Conservation (phyloP, 2,113 vertebrate species). For the Protobothrops flavoviridis region DNA sequence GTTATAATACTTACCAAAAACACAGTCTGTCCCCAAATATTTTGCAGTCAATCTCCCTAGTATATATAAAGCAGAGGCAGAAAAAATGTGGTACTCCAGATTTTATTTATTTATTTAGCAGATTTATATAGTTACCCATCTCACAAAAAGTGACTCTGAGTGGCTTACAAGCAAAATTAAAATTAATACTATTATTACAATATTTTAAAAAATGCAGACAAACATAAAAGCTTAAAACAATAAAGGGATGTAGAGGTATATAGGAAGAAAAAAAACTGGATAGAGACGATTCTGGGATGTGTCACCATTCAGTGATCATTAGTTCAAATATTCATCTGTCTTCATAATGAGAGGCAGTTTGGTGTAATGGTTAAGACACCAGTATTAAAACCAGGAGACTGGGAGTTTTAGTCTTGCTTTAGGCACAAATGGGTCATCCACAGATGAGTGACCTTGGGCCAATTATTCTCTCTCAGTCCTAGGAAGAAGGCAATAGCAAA, state of each 20-base stretch:
- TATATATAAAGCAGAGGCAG: background rate
- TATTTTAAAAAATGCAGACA: background rate
- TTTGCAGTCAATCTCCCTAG: background rate
- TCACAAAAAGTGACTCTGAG: background rate
- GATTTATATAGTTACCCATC: background rate
- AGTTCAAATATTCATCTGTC: background rate
- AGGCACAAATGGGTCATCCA: too few species aligned
- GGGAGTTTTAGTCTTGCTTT: too few species aligned
- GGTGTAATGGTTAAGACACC: too few species aligned
- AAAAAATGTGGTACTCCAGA: background rate
- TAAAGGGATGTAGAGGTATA: background rate
- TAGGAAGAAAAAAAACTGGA: background rate
- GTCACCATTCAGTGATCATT: background rate
- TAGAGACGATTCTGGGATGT: background rate
- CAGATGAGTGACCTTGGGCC: too few species aligned
- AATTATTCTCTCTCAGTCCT: too few species aligned
- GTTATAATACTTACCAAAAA: constrained; percentile 9
- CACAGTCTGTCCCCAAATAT: background rate
- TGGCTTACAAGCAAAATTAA: background rate
- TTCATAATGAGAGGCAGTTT: too few species aligned
- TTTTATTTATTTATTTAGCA: background rate
- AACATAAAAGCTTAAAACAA: background rate
- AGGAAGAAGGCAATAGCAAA: too few species aligned
- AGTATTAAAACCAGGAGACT: too few species aligned
- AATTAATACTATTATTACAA: background rate